A percentile compares a stretch with the other conserved stretches of the same genome.
Evolutionary conservation across 64 coral and sea anemone genomes (phyloP).

Genomic region (Stichodactyla mertensii): DNA sequence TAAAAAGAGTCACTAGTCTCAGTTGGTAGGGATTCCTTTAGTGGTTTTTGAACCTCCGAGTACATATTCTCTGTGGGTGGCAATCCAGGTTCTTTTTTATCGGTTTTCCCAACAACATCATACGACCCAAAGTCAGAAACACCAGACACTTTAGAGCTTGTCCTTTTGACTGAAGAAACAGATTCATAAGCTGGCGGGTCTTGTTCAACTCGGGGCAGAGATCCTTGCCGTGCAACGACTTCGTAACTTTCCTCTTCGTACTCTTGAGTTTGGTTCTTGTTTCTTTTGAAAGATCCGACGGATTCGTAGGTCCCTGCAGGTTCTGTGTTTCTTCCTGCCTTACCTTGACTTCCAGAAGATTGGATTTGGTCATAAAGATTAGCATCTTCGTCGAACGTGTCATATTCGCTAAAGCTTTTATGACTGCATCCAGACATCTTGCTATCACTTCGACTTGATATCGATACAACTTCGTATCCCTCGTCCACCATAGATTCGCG

Average conservation of each 20-base stretch:
- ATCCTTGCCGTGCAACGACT: neutral
- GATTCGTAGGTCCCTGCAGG: neutral
- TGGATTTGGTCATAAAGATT: neutral
- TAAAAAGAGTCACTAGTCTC: neutral
- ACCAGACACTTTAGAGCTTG: neutral
- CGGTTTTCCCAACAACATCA: neutral
- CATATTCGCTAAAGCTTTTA: neutral
- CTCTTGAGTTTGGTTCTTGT: neutral
- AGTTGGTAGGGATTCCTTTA: neutral
- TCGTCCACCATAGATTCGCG: neutral
- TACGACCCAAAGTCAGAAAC: neutral
- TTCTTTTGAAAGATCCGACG: conserved; percentile 13
- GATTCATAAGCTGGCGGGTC: neutral
- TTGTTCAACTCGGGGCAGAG: neutral
- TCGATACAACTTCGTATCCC: conserved; percentile 10
- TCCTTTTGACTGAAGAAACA: neutral
- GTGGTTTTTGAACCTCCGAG: neutral
- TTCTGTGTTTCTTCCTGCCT: neutral
- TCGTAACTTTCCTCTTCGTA: neutral
- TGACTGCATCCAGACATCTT: neutral
- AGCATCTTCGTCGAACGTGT: neutral
- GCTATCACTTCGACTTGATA: neutral
- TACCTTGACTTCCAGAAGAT: neutral
- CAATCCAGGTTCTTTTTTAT: neutral
- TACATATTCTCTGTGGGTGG: neutral